phyloP scores from a whole-genome alignment of 1,140 invertebrate species.

The Drosophila pseudoobscura region DNA sequence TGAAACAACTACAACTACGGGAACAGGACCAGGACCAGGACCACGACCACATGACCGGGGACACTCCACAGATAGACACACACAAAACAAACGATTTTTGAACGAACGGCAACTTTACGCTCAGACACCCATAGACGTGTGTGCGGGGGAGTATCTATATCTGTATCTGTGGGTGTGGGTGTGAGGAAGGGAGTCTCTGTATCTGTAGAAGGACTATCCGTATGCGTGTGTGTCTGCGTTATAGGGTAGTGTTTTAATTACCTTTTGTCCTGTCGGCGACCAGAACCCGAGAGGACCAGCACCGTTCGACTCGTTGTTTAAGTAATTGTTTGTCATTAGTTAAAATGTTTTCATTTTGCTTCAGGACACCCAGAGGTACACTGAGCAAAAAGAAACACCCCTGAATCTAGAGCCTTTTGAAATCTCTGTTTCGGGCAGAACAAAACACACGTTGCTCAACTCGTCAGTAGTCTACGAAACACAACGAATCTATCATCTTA shows the following conservation, averaged over 20 bases:
- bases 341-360: constrained; percentile 79
- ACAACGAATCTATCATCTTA: too few species aligned
- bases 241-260: constrained; percentile 70
- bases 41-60: too few species aligned
- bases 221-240: constrained; percentile 16
- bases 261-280: constrained; percentile 52
- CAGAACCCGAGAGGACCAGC: too few species aligned
- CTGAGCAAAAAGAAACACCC: too few species aligned
- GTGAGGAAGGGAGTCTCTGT: background rate
- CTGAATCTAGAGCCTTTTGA: too few species aligned
- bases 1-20: too few species aligned
- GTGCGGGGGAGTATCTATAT: background rate
- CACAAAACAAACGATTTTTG: constrained; percentile 57
- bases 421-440: too few species aligned
- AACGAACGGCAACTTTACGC: constrained; percentile 68
- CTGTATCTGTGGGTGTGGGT: constrained; percentile 11
- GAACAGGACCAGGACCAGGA: constrained; percentile 47
- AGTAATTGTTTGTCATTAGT: constrained; percentile 82
- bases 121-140: constrained; percentile 51
- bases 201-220: too few species aligned
- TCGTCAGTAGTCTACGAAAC: too few species aligned
- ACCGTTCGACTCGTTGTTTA: constrained; percentile 70
- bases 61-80: constrained; percentile 20
- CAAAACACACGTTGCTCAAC: too few species aligned
- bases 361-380: background rate